Conservation (phyloP, 2,797 vertebrate genomes). For the Chrosomus eos region DNA sequence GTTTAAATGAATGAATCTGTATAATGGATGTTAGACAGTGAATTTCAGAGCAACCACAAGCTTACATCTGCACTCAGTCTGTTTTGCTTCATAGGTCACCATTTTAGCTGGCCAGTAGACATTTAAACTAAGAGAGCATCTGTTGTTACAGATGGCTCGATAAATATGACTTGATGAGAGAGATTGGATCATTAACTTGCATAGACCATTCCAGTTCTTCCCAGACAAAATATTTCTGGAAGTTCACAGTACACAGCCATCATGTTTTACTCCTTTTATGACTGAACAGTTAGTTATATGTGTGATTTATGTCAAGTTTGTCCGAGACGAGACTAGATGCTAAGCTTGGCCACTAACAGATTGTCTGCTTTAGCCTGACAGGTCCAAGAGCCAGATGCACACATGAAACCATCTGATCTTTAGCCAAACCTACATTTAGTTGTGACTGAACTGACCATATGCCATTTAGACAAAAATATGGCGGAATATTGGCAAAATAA, state of each 20-base stretch:
- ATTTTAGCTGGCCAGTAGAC: conserved; percentile 35
- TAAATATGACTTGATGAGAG: conserved; percentile 22
- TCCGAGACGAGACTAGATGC: conserved; percentile 18
- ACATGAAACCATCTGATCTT: conserved; percentile 18
- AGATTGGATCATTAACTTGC: conserved; percentile 24
- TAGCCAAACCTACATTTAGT: conserved; percentile 10
- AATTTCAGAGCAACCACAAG: neutral
- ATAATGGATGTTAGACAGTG: neutral
- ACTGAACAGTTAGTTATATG: neutral
- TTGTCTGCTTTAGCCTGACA: conserved; percentile 12
- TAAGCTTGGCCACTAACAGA: conserved; percentile 17
- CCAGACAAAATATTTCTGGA: neutral
- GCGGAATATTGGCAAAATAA: neutral
- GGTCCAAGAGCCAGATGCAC: conserved; percentile 25
- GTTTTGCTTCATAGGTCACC: conserved; percentile 31
- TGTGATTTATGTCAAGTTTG: neutral
- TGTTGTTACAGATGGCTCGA: conserved; percentile 44
- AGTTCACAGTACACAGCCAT: neutral
- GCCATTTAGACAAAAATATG: conserved; percentile 9
- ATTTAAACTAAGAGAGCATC: conserved; percentile 34
- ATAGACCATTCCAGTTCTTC: neutral
- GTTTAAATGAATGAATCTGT: neutral
- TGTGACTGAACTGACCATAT: conserved; percentile 24
- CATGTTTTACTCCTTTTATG: neutral
- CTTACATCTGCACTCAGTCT: conserved; percentile 11